Conservation (phyloP, 2,888 invertebrate species). For the Nudaria mundana region DNA sequence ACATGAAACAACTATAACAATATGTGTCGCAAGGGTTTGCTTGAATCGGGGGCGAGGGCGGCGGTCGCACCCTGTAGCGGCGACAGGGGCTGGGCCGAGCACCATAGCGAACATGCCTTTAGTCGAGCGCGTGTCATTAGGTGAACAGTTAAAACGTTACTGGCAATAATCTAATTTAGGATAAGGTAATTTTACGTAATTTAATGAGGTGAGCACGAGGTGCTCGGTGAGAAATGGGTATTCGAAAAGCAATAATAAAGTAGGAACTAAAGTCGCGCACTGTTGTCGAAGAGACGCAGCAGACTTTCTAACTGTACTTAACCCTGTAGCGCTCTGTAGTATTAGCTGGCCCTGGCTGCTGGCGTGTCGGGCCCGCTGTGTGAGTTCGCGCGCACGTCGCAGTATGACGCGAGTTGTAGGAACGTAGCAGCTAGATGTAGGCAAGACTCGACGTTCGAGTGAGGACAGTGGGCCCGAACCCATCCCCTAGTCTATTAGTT, state of each 20-base stretch:
- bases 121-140: slow-evolving; percentile 64
- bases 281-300: slow-evolving; percentile 67
- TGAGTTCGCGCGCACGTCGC: slow-evolving; percentile 8
- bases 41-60: slow-evolving; percentile 35
- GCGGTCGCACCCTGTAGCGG: slow-evolving; percentile 43
- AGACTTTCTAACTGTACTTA: slow-evolving; percentile 34
- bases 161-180: slow-evolving; percentile 74
- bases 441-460: slow-evolving; percentile 10
- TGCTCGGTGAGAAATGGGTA: slow-evolving; percentile 77
- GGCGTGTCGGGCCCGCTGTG: slow-evolving; percentile 14
- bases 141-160: slow-evolving; percentile 65
- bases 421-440: slow-evolving; percentile 32
- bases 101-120: slow-evolving; percentile 67
- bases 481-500: slow-evolving; percentile 51
- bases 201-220: slow-evolving; percentile 68
- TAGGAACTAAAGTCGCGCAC: slow-evolving; percentile 74
- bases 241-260: slow-evolving; percentile 82
- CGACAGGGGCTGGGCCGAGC: slow-evolving; percentile 51
- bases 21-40: slow-evolving; percentile 14
- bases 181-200: slow-evolving; percentile 61
- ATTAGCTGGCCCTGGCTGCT: slow-evolving; percentile 22
- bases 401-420: slow-evolving; percentile 17
- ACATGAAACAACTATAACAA: no score
- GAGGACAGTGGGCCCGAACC: slow-evolving; percentile 31
- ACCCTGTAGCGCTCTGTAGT: slow-evolving; percentile 55